A percentile compares a stretch with the other conserved stretches of the same genome.
phyloP scores from a whole-genome alignment of 2,797 vertebrate species.

The Darevskia mixta region DNA sequence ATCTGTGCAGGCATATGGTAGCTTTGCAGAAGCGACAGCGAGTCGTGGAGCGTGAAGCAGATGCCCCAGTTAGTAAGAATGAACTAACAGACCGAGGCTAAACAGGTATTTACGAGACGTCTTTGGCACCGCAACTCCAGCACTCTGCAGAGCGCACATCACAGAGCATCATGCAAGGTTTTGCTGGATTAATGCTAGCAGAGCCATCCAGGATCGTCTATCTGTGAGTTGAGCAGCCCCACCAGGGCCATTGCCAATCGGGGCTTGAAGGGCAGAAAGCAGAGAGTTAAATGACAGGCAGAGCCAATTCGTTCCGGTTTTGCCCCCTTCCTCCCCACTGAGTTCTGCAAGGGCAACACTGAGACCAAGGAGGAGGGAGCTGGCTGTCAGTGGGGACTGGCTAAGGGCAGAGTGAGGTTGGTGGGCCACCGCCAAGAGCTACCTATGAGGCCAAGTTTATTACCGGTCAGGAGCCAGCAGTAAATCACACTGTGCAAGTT shows the following conservation, averaged over 20 bases:
- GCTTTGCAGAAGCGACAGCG: not conserved
- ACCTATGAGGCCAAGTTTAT: not conserved
- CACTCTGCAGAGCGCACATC: not conserved
- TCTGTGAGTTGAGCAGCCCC: not conserved
- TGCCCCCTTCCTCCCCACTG: too few relatives aligned
- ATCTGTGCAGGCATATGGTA: constrained; percentile 7
- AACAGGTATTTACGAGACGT: not conserved
- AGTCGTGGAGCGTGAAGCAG: constrained; percentile 1
- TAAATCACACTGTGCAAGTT: too few relatives aligned
- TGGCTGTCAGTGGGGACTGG: too few relatives aligned
- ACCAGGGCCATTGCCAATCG: too few relatives aligned
- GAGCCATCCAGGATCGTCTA: not conserved
- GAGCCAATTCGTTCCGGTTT: too few relatives aligned
- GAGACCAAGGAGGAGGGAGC: too few relatives aligned
- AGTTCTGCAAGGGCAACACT: too few relatives aligned
- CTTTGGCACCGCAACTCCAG: not conserved
- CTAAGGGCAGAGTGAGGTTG: too few relatives aligned
- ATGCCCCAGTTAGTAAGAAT: constrained; percentile 7
- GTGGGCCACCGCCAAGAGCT: too few relatives aligned
- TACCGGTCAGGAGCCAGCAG: too few relatives aligned
- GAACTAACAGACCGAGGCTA: not conserved
- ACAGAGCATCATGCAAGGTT: not conserved
- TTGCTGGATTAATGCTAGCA: not conserved
- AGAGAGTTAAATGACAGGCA: too few relatives aligned
- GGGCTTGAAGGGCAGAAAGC: too few relatives aligned